phyloP scores from a whole-genome alignment of 2,113 vertebrate species.

The Ptilonorhynchus violaceus region DNA sequence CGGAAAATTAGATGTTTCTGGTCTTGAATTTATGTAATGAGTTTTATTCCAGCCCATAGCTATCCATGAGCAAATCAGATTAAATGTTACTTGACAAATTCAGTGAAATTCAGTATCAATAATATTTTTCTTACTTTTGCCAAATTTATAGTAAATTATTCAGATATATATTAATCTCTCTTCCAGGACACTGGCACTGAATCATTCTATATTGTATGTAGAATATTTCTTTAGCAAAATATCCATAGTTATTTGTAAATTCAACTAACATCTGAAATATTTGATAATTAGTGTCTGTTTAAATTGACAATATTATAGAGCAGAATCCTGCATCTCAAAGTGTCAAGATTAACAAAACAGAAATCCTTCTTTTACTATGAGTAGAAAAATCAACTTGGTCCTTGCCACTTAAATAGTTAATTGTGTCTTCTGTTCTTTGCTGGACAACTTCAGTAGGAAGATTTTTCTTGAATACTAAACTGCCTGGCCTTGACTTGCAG shows the following conservation, averaged over 20 bases:
- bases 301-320: not conserved
- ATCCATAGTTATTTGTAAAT: not conserved
- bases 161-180: not conserved
- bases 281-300: not conserved
- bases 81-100: not conserved
- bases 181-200: not conserved
- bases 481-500: not conserved
- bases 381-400: not conserved
- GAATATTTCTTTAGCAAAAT: not conserved
- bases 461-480: not conserved
- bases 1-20: not conserved
- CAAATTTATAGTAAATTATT: slow-evolving; percentile 3
- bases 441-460: not conserved
- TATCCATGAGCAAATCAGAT: not conserved
- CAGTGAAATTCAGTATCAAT: not conserved
- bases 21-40: not conserved
- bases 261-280: not conserved
- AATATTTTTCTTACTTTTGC: slow-evolving; percentile 11
- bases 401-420: not conserved
- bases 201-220: not conserved
- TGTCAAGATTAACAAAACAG: not conserved
- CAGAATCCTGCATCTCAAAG: not conserved
- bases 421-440: not conserved
- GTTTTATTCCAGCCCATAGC: not conserved
- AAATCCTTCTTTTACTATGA: not conserved